These are phyloP conservation scores for Nyctalus aviator DNA, from an alignment of 2,797 vertebrate genomes.

Conservation along the genomic window DNA sequence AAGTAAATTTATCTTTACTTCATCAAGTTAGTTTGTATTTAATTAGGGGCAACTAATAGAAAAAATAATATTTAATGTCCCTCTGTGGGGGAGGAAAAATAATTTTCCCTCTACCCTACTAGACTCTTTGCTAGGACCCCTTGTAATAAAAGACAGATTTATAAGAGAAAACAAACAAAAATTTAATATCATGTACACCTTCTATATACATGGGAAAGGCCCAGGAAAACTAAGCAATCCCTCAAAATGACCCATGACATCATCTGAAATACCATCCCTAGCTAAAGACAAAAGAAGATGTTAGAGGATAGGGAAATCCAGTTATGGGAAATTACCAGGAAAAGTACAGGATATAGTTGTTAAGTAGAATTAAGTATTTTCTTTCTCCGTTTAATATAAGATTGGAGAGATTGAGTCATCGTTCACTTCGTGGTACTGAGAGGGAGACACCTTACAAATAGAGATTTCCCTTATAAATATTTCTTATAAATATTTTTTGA, in stretches of 20 bases:
- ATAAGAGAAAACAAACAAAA: neutral
- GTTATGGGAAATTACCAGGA: neutral
- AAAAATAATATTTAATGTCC: neutral
- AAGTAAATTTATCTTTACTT: conserved; percentile 33
- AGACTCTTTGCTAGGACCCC: neutral
- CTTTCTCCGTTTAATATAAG: neutral
- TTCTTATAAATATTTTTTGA: neutral
- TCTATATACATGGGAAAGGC: neutral
- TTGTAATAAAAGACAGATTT: neutral
- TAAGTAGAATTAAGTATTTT: neutral
- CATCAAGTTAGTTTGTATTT: conserved; percentile 4
- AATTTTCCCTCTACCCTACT: neutral
- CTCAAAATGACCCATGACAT: neutral
- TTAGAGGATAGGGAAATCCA: neutral
- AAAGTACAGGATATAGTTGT: neutral
- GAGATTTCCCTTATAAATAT: neutral
- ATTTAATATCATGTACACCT: neutral
- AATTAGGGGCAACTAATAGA: neutral
- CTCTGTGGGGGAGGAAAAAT: neutral
- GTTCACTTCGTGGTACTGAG: neutral
- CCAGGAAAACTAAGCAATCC: neutral
- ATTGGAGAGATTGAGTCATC: neutral
- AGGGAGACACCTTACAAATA: neutral
- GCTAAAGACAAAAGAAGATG: neutral
- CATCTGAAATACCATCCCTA: neutral